phyloP scores from a whole-genome alignment of 2,888 invertebrate genomes.

The Tetanocera ferruginea region DNA sequence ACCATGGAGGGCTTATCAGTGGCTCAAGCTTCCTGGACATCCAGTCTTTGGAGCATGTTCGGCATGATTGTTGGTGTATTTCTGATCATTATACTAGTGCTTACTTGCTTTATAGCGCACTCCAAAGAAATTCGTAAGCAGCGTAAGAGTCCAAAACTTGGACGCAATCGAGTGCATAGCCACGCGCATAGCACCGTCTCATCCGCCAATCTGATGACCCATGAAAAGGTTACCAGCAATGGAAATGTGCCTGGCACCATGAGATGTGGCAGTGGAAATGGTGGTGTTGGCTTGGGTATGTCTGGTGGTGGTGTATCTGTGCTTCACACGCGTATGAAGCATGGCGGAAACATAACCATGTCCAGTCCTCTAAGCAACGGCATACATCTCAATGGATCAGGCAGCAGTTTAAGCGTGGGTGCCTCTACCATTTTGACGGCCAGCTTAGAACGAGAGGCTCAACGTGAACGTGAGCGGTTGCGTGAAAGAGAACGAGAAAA shows the following conservation, averaged over 20 bases:
- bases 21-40: constrained; percentile 70
- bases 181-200: constrained; percentile 67
- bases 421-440: constrained; percentile 76
- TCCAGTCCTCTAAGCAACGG: constrained; percentile 64
- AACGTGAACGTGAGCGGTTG: constrained; percentile 68
- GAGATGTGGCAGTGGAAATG: constrained; percentile 35
- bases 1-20: constrained; percentile 72
- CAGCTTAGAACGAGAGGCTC: constrained; percentile 68
- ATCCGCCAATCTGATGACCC: constrained; percentile 67
- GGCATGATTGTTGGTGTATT: constrained; percentile 81
- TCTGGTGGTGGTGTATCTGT: constrained; percentile 58
- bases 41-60: constrained; percentile 73
- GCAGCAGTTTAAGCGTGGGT: constrained; percentile 73
- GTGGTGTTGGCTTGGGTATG: constrained; percentile 53
- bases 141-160: constrained; percentile 56
- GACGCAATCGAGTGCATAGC: constrained; percentile 67
- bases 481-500: constrained; percentile 67
- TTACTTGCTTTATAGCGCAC: constrained; percentile 84
- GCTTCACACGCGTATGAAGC: constrained; percentile 60
- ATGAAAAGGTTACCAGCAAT: constrained; percentile 63
- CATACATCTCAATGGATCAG: constrained; percentile 60
- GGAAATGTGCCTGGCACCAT: constrained; percentile 47
- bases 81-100: constrained; percentile 80
- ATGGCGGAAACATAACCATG: constrained; percentile 63
- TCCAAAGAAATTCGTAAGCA: constrained; percentile 70